Evolutionary conservation across 1,140 invertebrate species (phyloP), one percentile per base, ranked within the genome.

Genomic region (Drosophila rufa): DNA sequence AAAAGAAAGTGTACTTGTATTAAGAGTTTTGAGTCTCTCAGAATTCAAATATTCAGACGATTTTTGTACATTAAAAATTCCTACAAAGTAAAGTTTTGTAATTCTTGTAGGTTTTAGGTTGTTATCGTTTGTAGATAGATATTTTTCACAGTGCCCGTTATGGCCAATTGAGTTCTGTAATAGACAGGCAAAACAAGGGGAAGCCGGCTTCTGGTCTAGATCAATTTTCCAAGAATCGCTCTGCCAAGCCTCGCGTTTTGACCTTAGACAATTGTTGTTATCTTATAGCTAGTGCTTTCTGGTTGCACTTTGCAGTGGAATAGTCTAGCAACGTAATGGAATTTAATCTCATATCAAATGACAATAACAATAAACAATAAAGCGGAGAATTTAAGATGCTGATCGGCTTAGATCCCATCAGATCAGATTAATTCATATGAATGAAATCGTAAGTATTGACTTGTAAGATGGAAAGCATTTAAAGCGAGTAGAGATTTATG

Each of bases 181-280:
- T 76, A 75, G 60, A 27, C 42, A 25, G 59, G 43, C 43, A 27
- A 40, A 69, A 40, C 50, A 30, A 57, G 36, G 65, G 50, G n/a
- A 67, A 55, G 47, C 61, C 56, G 64, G 73, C 51, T 47, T 66
- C 56, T 77, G 74, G 38, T 61, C 75, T 50, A 68, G 56, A 69
- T 61, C 56, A 69, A 69, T 77, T 77, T 69, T 77, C 75, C 33
- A 68, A 61, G 75, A 77, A 77, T 61, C 61, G 43, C 45, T 60
- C 19, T 50, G 40, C 12, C 15, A 38, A 33, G 47, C 27, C 6
- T 70, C 22, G 53, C 47, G 61, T 77, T 67, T 77, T 48, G 74
- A 77, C 75, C 75, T 77, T 77, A 61, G 62, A 60, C 55, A 77
- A 77, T 60, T 77, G 62, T 57, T 19, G 36, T 33, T 60, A 55